Base-by-base conservation (phyloP, 2,888 invertebrate genomes). In the Cryptophagus acutangulus region DNA sequence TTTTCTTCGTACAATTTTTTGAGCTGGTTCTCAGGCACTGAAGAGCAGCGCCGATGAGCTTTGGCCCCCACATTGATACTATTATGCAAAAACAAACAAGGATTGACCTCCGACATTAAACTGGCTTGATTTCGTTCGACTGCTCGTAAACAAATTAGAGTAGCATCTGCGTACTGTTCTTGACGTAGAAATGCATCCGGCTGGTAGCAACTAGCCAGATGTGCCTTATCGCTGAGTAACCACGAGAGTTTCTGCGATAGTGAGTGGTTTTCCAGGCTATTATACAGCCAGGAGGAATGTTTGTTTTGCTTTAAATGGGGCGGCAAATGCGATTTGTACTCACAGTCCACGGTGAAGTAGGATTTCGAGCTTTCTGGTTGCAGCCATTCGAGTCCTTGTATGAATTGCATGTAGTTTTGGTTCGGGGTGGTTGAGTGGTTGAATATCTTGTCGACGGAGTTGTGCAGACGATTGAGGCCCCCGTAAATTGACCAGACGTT, bases 401-500 rank as follows among this genome's bases (percentile, higher is more conserved):
- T 74, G 48, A 78, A 78, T 28, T 70, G 61, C 71, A 74, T 77
- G 49, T 72, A 74, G 49, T 73, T 71, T 13, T n/a, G 4, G 3
- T 26, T 13, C 26, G n/a, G 26, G 12, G 12, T 35, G 16, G 1
- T 15, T 35, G 26, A 10, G 5, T 31, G 76, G 54, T 71, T 73
- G 57, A 78, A 76, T 56, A 78, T 77, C 51, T 68, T 74, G 48
- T 75, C 74, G 46, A 77, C 62, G 25, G 73, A 70, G 52, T 66
- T 70, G 54, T 77, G 75, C 16, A 78, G 62, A 40, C 77, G 63
- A 55, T 74, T 77, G 14, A 78, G 59, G 9, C 77, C 77, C 14
- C 77, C 78, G 49, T 76, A 77, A 46, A 78, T 72, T 43, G 72
- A 72, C 77, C 77, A 78, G n/a, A 77, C 74, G 60, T 77, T 77